These are phyloP conservation scores for Dicyrtomina minuta DNA, from an alignment of 2,888 invertebrate species.

Conservation along the genomic window DNA sequence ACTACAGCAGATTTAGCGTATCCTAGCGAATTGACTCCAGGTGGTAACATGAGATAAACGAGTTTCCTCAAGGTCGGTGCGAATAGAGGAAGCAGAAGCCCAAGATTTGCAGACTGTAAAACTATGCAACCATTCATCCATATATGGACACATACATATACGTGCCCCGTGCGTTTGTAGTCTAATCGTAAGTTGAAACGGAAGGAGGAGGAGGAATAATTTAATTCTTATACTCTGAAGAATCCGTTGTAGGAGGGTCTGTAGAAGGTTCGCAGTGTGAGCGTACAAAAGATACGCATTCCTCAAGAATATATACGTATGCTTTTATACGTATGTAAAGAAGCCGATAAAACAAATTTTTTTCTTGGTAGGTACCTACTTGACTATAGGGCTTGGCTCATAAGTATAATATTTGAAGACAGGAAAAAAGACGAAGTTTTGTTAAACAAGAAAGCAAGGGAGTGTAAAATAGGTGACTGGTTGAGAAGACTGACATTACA, in stretches of 20 bases:
- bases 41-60: constrained; percentile 12
- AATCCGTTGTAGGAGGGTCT: constrained; percentile 8
- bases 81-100: background rate
- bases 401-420: too few relatives aligned
- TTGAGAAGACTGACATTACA: constrained; percentile 10
- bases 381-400: too few relatives aligned
- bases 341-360: too few relatives aligned
- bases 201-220: constrained; percentile 9
- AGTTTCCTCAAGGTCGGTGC: background rate
- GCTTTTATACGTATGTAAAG: too few relatives aligned
- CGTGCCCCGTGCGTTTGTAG: too few relatives aligned
- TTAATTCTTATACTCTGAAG: constrained; percentile 13
- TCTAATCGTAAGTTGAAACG: background rate
- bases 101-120: too few relatives aligned
- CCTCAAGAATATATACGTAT: too few relatives aligned
- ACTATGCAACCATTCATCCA: background rate
- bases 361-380: too few relatives aligned
- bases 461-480: constrained; percentile 16
- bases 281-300: too few relatives aligned
- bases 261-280: background rate
- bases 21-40: background rate
- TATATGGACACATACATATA: background rate
- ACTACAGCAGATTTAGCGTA: too few relatives aligned
- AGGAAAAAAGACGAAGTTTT: background rate
- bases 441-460: constrained; percentile 8